These are phyloP conservation scores for Congeria kusceri DNA, from an alignment of 2,888 invertebrate species.

Conservation along the genomic window DNA sequence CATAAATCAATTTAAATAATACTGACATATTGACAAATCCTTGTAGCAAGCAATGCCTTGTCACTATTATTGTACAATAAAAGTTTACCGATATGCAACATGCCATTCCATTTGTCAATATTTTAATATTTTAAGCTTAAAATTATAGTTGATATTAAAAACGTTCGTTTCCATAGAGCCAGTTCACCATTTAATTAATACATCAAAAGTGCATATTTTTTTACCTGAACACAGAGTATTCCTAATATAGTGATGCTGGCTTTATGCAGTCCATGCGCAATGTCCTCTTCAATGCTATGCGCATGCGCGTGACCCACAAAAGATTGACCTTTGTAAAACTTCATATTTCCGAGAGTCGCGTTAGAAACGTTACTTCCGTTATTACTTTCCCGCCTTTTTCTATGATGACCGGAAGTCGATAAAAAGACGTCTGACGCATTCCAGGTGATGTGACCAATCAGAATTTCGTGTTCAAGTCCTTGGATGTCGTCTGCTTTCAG, in stretches of 20 bases:
- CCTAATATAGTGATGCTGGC: constrained; percentile 75
- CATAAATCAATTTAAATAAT: too few species aligned
- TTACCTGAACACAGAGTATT: constrained; percentile 71
- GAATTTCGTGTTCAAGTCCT: constrained; percentile 43
- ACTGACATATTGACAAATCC: too few species aligned
- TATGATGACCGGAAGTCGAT: neutral
- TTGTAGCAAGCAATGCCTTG: too few species aligned
- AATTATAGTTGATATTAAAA: too few species aligned
- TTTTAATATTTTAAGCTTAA: too few species aligned
- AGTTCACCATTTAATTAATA: too few species aligned
- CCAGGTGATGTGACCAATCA: constrained; percentile 54
- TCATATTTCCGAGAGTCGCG: neutral
- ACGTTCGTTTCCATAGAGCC: too few species aligned
- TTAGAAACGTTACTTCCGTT: neutral
- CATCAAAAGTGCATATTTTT: too few species aligned
- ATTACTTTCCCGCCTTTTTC: constrained; percentile 9
- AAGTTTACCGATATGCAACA: too few species aligned
- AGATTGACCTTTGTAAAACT: neutral
- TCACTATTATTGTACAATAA: too few species aligned
- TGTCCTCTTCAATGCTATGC: constrained; percentile 66
- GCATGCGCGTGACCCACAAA: constrained; percentile 12
- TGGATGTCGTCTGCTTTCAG: constrained; percentile 42
- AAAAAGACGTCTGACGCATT: neutral
- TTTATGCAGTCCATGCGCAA: constrained; percentile 77
- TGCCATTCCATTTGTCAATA: too few species aligned